Percentiles rank a stretch among this genome's conserved stretches.
phyloP scores from a whole-genome alignment of 2,113 vertebrate species.

The Dasyprocta punctata region DNA sequence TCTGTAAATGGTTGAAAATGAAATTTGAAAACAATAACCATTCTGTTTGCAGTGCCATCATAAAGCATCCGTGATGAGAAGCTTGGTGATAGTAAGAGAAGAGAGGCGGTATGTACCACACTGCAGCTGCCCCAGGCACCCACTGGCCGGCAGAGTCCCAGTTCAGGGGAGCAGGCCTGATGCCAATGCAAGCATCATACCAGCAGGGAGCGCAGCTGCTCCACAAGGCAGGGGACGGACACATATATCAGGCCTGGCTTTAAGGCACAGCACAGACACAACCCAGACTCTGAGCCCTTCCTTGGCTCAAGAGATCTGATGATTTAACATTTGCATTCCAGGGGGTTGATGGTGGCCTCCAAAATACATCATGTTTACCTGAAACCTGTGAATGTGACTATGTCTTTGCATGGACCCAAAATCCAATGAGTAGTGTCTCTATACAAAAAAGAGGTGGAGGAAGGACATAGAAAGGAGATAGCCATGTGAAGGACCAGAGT shows the following conservation, averaged over 20 bases:
- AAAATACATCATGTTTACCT: not conserved
- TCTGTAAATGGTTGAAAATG: not conserved
- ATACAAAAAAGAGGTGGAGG: not conserved
- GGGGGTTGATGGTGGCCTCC: too few species aligned
- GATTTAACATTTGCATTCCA: too few species aligned
- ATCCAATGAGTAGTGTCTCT: not conserved
- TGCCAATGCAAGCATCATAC: not conserved
- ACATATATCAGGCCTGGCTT: not conserved
- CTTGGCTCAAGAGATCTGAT: too few species aligned
- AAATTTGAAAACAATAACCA: not conserved
- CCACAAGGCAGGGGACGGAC: not conserved
- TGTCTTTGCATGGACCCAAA: not conserved
- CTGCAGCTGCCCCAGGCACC: too few species aligned
- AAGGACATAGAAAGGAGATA: not conserved
- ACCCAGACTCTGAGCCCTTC: not conserved
- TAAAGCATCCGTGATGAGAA: not conserved
- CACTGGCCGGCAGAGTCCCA: too few species aligned
- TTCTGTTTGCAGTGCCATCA: not conserved
- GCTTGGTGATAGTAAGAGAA: not conserved
- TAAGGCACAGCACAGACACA: not conserved
- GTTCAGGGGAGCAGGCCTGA: not conserved
- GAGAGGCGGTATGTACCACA: too few species aligned
- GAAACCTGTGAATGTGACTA: not conserved
- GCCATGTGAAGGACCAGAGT: not conserved
- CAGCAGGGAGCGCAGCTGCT: not conserved